Evolutionary conservation across 2,888 invertebrate species (phyloP).

Genomic region (Cordilura impudica): DNA sequence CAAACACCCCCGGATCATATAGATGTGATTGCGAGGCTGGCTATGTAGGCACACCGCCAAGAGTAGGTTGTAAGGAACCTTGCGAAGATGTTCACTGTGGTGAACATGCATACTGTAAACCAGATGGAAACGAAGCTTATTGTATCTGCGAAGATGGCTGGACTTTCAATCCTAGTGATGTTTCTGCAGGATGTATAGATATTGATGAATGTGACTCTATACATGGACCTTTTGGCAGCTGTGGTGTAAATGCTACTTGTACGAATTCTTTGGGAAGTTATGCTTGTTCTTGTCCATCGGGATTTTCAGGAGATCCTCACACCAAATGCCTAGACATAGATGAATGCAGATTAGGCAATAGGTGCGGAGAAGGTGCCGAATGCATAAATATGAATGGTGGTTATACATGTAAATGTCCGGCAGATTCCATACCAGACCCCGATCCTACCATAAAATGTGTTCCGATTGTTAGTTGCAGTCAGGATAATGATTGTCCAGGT

Average conservation of each 20-base stretch:
- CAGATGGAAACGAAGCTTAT: conserved; percentile 92
- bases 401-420: conserved; percentile 88
- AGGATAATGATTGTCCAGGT: conserved; percentile 90
- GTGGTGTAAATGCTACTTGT: conserved; percentile 90
- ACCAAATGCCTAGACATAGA: conserved; percentile 90
- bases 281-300: conserved; percentile 89
- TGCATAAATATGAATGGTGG: conserved; percentile 89
- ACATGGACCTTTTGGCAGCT: conserved; percentile 88
- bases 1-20: conserved; percentile 88
- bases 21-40: conserved; percentile 90
- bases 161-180: conserved; percentile 93
- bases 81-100: conserved; percentile 95
- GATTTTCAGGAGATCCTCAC: conserved; percentile 90
- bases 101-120: conserved; percentile 92
- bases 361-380: conserved; percentile 89
- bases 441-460: conserved; percentile 90
- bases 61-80: conserved; percentile 89
- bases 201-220: conserved; percentile 92
- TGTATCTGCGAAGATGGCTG: conserved; percentile 96
- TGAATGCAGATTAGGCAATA: conserved; percentile 85
- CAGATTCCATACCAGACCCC: conserved; percentile 89
- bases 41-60: conserved; percentile 89
- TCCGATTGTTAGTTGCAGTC: conserved; percentile 87
- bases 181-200: conserved; percentile 93
- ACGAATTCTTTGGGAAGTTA: conserved; percentile 89